phyloP scores from a whole-genome alignment of 2,113 vertebrate species.

The Hylia prasina region DNA sequence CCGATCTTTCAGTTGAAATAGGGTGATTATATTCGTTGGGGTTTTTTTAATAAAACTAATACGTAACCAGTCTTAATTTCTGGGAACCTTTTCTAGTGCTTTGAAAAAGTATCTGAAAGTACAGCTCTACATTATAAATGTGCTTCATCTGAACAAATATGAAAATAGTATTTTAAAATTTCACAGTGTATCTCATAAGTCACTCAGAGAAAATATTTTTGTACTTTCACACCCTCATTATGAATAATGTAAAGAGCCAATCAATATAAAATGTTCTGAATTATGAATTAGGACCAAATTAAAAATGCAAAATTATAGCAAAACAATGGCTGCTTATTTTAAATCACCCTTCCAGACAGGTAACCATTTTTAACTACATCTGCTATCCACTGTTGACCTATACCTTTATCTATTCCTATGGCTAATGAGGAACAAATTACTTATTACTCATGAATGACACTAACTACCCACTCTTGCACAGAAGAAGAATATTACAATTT shows the following conservation, averaged over 20 bases:
- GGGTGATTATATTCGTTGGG: not conserved
- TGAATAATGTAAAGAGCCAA: not conserved
- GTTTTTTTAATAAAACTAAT: not conserved
- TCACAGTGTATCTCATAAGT: not conserved
- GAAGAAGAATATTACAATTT: conserved; percentile 83
- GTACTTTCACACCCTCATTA: not conserved
- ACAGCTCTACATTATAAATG: not conserved
- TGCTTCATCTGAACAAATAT: not conserved
- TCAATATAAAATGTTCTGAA: conserved; percentile 37
- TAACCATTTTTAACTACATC: conserved; percentile 52
- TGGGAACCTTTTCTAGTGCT: not conserved
- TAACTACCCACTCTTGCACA: conserved; percentile 75
- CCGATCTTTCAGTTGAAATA: not conserved
- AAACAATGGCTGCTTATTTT: conserved; percentile 17
- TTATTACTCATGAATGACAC: conserved; percentile 81
- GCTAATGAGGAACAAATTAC: conserved; percentile 77
- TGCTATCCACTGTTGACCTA: conserved; percentile 66
- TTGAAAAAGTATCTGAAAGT: not conserved
- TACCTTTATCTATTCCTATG: conserved; percentile 63
- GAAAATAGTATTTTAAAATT: conserved; percentile 12
- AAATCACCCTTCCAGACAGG: conserved; percentile 21
- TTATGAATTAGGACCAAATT: conserved; percentile 40
- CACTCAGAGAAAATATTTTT: conserved; percentile 31
- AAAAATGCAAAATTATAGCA: conserved; percentile 34
- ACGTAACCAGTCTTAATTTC: not conserved